A percentile compares a stretch with the other conserved stretches of the same genome.
Conservation (phyloP, 1,140 invertebrate genomes). For the Hormaphis cornu region DNA sequence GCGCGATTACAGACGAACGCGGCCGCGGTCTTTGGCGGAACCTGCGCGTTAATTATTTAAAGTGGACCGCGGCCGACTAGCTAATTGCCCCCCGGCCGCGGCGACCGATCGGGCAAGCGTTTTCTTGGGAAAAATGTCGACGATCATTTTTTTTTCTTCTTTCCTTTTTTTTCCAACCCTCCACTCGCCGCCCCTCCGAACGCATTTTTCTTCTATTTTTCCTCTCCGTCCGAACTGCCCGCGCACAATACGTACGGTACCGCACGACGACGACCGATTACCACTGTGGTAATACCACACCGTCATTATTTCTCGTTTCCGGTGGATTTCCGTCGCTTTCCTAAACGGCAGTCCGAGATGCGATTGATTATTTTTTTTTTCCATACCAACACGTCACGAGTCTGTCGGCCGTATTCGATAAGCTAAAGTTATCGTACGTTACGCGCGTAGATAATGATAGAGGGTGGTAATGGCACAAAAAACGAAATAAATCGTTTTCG, state of each 20-base stretch:
- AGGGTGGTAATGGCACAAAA: too few species aligned
- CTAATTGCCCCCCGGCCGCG: not conserved
- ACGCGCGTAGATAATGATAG: too few species aligned
- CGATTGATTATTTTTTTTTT: too few species aligned
- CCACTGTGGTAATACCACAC: too few species aligned
- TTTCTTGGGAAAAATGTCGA: constrained; percentile 29
- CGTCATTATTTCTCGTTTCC: not conserved
- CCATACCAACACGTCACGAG: too few species aligned
- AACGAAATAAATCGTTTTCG: too few species aligned
- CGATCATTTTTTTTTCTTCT: constrained; percentile 4
- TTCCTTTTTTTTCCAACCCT: not conserved
- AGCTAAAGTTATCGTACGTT: too few species aligned
- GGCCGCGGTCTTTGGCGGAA: not conserved
- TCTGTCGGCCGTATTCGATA: too few species aligned
- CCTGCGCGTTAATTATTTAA: constrained; percentile 26
- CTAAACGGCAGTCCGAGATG: not conserved
- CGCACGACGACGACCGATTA: too few species aligned
- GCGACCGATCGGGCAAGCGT: not conserved
- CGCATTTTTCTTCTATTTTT: not conserved
- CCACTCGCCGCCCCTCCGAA: not conserved
- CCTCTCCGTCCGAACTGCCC: too few species aligned
- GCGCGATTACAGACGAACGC: not conserved
- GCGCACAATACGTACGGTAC: too few species aligned
- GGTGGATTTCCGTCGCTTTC: constrained; percentile 9
- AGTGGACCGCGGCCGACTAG: constrained; percentile 7